A percentile compares a stretch with the other conserved stretches of the same genome.
Evolutionary conservation across 92 coral and sea anemone genomes (phyloP).

Genomic region (Isaurus tuberculatus): DNA sequence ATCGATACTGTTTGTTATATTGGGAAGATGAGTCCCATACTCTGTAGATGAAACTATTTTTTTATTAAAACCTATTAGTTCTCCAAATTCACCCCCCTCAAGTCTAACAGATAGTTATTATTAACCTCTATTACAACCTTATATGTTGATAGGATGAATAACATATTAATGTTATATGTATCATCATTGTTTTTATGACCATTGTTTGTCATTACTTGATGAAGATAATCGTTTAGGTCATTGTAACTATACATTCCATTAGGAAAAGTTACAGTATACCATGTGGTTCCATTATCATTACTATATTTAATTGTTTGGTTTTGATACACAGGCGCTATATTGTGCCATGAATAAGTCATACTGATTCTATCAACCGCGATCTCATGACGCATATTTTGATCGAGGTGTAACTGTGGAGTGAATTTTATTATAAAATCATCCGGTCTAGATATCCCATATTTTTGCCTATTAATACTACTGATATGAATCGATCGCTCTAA

Average conservation of each 20-base stretch:
- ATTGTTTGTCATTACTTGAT: constrained; percentile 17
- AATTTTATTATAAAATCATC: constrained; percentile 47
- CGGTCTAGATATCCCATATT: constrained; percentile 5
- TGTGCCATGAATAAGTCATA: constrained; percentile 53
- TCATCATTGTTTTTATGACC: neutral
- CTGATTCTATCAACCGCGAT: constrained; percentile 21
- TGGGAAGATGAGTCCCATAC: neutral
- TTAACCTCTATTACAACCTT: neutral
- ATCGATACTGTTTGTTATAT: constrained; percentile 46
- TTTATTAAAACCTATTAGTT: constrained; percentile 26
- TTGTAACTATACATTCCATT: neutral
- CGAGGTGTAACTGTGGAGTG: constrained; percentile 1
- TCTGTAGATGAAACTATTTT: neutral
- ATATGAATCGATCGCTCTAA: neutral
- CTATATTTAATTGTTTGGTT: constrained; percentile 31
- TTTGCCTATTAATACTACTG: constrained; percentile 8
- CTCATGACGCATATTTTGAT: constrained; percentile 23
- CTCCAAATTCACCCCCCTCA: constrained; percentile 8
- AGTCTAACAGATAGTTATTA: constrained; percentile 6
- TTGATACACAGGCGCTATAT: constrained; percentile 13
- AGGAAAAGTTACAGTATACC: constrained; percentile 25
- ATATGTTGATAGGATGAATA: neutral
- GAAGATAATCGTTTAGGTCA: constrained; percentile 36
- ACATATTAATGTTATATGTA: neutral
- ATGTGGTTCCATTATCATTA: neutral